These are phyloP conservation scores for Globodera rostochiensis DNA, from an alignment of 1,140 invertebrate genomes.

Conservation along the genomic window DNA sequence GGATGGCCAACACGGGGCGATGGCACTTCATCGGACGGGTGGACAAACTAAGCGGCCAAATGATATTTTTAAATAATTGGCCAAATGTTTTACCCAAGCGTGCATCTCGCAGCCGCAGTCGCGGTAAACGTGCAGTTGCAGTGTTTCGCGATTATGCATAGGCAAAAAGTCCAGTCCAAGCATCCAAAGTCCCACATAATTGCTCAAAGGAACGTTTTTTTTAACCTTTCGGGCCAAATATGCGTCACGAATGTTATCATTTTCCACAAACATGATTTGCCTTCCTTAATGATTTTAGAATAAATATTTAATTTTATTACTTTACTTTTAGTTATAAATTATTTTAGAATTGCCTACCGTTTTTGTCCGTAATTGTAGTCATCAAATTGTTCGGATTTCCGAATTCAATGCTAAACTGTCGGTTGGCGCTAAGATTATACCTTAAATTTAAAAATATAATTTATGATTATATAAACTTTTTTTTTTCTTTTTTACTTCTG, in stretches of 20 bases:
- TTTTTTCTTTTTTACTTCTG: not conserved
- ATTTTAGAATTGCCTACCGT: not conserved
- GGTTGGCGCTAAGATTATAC: not conserved
- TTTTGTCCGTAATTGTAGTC: not conserved
- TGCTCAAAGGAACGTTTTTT: not conserved
- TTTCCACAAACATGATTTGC: not conserved
- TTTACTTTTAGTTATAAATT: not conserved
- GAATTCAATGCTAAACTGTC: not conserved
- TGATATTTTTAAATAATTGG: not conserved
- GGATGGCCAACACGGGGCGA: not conserved
- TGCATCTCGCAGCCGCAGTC: slow-evolving; percentile 16
- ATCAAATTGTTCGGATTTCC: not conserved
- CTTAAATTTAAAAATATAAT: not conserved
- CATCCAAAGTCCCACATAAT: slow-evolving; percentile 14
- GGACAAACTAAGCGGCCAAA: not conserved
- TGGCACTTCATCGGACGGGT: not conserved
- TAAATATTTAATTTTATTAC: not conserved
- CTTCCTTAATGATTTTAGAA: not conserved
- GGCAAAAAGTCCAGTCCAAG: slow-evolving; percentile 17
- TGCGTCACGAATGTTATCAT: not conserved
- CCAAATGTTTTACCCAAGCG: not conserved
- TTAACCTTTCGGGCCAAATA: not conserved
- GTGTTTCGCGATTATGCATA: not conserved
- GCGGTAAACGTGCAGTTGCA: slow-evolving; percentile 11
- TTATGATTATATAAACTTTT: not conserved